Base-by-base conservation (phyloP, 2,888 invertebrate genomes). In the Gasteruption jaculator region DNA sequence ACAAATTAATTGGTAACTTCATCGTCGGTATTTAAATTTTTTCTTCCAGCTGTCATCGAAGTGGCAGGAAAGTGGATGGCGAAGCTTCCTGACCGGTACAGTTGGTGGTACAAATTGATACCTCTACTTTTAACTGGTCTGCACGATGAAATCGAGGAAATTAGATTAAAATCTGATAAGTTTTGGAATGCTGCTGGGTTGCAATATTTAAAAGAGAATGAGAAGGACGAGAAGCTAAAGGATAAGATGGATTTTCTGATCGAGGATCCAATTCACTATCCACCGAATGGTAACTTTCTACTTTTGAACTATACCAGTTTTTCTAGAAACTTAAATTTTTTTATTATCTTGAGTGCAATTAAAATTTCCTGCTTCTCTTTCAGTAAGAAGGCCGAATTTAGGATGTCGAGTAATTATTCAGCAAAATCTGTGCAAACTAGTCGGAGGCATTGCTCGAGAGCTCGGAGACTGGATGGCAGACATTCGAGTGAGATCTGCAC, bases 161-260 rank as follows among this genome's bases (percentile, higher is more conserved):
- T 88, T n/a, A 73, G 81, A 43, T 69, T 74, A 7, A 77, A 79
- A 49, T 83, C 88, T 0, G 65, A 70, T 2, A 71, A 74, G 2
- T 65, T 84, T 2, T 92, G 91, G 91, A 64, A 76, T 2, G 73
- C 79, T 52, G 80, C 83, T 49, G 95, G 95, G 0, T 65, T 81
- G 25, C 83, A 85, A 52, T 95, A 85, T 69, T 80, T 85, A 68
- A 75, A 81, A 27, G 95, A 95, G 68, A 95, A 95, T 71, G 86
- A 92, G 58, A 80, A 82, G 30, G 91, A 94, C 46, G 53, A 61
- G 18, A 68, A 61, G 32, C 71, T 93, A 1, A 91, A 90, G 62
- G 87, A 91, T 63, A 82, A 83, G 67, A 71, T 86, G 36, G 90
- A 93, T 68, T 89, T 86, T 65, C 75, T 83, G 6, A 77, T 78